Evolutionary conservation across 1,140 invertebrate genomes (phyloP).

Genomic region (Drosophila repletoides): DNA sequence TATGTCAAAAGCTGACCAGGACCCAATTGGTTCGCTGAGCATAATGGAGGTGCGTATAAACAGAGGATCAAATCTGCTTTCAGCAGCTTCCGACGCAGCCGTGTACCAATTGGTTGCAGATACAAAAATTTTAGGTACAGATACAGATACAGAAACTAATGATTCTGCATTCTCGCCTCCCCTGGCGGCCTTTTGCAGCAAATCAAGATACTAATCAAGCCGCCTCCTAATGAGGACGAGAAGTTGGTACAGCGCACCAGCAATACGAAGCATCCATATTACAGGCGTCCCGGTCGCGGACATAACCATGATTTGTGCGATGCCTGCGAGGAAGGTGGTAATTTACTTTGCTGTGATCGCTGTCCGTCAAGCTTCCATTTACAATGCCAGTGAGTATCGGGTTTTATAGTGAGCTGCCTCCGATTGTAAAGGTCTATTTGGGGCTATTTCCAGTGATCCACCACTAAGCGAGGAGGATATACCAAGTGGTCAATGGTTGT

Average conservation of each 20-base stretch:
- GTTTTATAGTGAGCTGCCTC: background rate
- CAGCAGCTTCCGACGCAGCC: background rate
- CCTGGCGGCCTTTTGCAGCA: conserved; percentile 86
- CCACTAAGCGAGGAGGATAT: conserved; percentile 94
- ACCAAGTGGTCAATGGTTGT: conserved; percentile 95
- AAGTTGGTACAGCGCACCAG: conserved; percentile 85
- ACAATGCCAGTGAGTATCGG: conserved; percentile 91
- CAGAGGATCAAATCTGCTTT: background rate
- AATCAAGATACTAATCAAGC: conserved; percentile 93
- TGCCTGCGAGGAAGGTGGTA: conserved; percentile 95
- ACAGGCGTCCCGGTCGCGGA: conserved; percentile 92
- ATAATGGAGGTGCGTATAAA: conserved; percentile 75
- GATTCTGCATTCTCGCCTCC: background rate
- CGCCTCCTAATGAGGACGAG: conserved; percentile 90
- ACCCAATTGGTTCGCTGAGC: conserved; percentile 64
- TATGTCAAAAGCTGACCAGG: conserved; percentile 78
- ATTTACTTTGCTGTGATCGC: conserved; percentile 97
- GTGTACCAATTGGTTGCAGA: background rate
- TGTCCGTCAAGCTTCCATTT: conserved; percentile 98
- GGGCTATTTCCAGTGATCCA: conserved; percentile 88
- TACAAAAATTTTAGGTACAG: background rate
- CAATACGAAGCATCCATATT: conserved; percentile 90
- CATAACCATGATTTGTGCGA: conserved; percentile 97
- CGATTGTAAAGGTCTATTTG: no score
- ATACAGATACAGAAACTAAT: conserved; percentile 15